Evolutionary conservation across 2,113 vertebrate genomes (phyloP).

Genomic region (Phycodurus eques): DNA sequence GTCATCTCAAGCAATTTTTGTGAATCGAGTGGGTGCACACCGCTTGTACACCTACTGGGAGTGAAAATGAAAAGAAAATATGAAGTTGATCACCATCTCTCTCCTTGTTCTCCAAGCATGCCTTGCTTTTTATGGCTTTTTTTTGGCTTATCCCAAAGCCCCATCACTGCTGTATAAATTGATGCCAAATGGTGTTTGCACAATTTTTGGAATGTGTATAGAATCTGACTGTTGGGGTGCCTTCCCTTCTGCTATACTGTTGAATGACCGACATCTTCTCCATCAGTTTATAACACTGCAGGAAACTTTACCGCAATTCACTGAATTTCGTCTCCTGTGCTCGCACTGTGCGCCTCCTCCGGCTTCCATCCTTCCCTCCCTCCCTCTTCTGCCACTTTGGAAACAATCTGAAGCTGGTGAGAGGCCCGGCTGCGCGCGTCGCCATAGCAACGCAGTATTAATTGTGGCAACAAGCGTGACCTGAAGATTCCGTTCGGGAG

Average conservation of each 20-base stretch:
- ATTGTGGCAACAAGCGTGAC: constrained; percentile 69
- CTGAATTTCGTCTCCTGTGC: constrained; percentile 8
- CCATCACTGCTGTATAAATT: background rate
- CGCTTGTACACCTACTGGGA: background rate
- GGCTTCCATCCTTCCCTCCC: constrained; percentile 17
- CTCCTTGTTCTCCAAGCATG: background rate
- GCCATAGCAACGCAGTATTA: constrained; percentile 69
- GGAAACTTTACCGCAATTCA: background rate
- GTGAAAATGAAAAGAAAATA: too few relatives aligned
- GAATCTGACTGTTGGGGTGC: background rate
- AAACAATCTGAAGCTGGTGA: constrained; percentile 50
- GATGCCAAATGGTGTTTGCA: background rate
- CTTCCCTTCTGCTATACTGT: background rate
- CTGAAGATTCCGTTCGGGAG: constrained; percentile 61
- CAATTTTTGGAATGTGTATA: background rate
- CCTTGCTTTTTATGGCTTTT: too few relatives aligned
- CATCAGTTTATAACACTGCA: background rate
- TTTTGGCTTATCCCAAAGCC: background rate
- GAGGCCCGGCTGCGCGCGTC: constrained; percentile 51
- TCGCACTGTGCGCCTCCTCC: background rate
- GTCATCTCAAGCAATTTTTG: too few relatives aligned
- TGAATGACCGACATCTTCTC: background rate
- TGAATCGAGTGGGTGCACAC: background rate
- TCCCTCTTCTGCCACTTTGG: constrained; percentile 46
- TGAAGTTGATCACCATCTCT: too few relatives aligned